These are phyloP conservation scores for Labia minor DNA, from an alignment of 2,888 invertebrate species.

Conservation along the genomic window DNA sequence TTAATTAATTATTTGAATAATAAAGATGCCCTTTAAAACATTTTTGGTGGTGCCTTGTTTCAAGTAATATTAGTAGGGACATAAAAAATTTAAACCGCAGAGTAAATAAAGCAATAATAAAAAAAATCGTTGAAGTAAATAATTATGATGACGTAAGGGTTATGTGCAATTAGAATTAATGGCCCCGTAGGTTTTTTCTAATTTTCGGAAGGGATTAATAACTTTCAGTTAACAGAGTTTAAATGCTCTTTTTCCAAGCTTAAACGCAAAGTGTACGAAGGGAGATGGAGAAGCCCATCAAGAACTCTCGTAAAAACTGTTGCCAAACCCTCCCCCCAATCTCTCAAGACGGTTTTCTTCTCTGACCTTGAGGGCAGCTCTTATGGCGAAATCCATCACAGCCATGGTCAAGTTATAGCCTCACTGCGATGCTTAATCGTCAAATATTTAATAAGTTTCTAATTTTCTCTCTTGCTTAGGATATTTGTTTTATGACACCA, in stretches of 20 bases:
- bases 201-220: slow-evolving; percentile 4
- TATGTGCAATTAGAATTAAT: neutral
- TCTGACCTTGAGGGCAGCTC: neutral
- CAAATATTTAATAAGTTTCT: slow-evolving; percentile 13
- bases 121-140: neutral
- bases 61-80: too few species aligned
- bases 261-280: neutral
- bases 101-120: too few species aligned
- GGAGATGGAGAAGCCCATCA: neutral
- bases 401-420: neutral
- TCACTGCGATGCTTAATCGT: neutral
- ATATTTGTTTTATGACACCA: neutral
- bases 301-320: neutral
- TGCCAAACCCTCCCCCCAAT: neutral
- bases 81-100: too few species aligned
- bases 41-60: too few species aligned
- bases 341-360: neutral
- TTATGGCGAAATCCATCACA: neutral
- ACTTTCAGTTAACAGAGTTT: neutral
- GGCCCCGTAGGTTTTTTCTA: neutral
- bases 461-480: neutral
- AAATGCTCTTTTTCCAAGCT: neutral
- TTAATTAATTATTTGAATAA: too few species aligned
- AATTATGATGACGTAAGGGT: neutral
- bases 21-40: too few species aligned